Evolutionary conservation across 2,113 vertebrate genomes (phyloP).

Genomic region (Phrynocephalus versicolor): DNA sequence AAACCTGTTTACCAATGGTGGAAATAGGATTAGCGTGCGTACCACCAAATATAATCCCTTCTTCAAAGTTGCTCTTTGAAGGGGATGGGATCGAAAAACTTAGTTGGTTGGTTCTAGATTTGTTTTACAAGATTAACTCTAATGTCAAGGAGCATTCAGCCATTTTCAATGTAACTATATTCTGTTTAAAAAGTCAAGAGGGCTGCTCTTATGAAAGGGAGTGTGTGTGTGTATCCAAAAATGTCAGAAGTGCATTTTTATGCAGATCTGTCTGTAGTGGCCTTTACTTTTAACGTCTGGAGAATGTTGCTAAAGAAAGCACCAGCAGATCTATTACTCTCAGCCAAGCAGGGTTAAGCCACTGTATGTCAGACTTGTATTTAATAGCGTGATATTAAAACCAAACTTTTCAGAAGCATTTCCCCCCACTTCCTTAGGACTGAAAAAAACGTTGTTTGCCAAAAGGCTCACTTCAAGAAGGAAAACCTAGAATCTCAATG

Average conservation of each 20-base stretch:
- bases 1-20: not conserved
- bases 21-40: not conserved
- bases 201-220: constrained; percentile 29
- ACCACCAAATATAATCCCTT: not conserved
- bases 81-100: not conserved
- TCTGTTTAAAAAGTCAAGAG: not conserved
- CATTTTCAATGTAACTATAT: accelerated
- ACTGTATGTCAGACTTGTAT: not conserved
- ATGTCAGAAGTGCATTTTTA: constrained; percentile 46
- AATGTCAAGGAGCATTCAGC: not conserved
- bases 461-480: not conserved
- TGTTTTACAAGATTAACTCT: not conserved
- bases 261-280: constrained; percentile 23
- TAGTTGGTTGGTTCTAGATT: not conserved
- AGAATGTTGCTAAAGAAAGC: constrained; percentile 45
- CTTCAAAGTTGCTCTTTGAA: not conserved
- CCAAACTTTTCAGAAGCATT: not conserved
- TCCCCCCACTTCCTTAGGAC: not conserved
- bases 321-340: constrained; percentile 39
- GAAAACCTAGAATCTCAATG: not conserved
- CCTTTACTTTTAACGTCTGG: constrained; percentile 30
- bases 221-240: constrained; percentile 49
- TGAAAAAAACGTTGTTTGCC: too few species aligned
- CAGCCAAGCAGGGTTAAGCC: constrained; percentile 40
- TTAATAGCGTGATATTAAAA: constrained; percentile 1